Conservation (phyloP, 2,888 invertebrate species). For the Sinopyrophorus schimmeli region DNA sequence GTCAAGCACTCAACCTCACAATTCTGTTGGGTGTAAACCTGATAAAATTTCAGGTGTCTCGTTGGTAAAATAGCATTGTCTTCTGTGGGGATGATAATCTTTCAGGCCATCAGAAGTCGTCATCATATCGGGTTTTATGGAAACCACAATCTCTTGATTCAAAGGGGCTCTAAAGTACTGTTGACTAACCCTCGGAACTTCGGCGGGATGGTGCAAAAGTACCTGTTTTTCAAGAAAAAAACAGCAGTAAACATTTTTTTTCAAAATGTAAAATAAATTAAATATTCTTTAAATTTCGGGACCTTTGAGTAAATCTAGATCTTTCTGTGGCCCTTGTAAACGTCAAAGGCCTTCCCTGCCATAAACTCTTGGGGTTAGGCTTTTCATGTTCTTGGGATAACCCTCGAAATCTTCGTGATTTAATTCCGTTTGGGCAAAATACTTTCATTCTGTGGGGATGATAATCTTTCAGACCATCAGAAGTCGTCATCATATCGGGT, state of each 20-base stretch:
- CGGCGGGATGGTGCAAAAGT: constrained; percentile 70
- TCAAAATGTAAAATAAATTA: too few relatives aligned
- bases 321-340: too few relatives aligned
- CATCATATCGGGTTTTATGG: constrained; percentile 76
- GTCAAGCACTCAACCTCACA: constrained; percentile 74
- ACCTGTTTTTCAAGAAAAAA: too few relatives aligned
- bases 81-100: constrained; percentile 66
- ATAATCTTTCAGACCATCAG: constrained; percentile 66
- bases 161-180: constrained; percentile 73
- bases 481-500: constrained; percentile 77
- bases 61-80: constrained; percentile 70
- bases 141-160: constrained; percentile 71
- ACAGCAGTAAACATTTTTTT: too few relatives aligned
- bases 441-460: constrained; percentile 65
- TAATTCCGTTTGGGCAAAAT: too few relatives aligned
- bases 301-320: too few relatives aligned
- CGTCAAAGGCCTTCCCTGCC: too few relatives aligned
- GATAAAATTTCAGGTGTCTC: constrained; percentile 69
- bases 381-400: too few relatives aligned
- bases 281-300: too few relatives aligned
- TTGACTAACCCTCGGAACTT: constrained; percentile 67
- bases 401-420: too few relatives aligned
- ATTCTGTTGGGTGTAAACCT: constrained; percentile 73
- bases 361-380: too few relatives aligned
- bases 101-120: constrained; percentile 69